A percentile compares a stretch with the other conserved stretches of the same genome.
Evolutionary conservation across 2,113 vertebrate genomes (phyloP).

Genomic region (Epinephelus fuscoguttatus): DNA sequence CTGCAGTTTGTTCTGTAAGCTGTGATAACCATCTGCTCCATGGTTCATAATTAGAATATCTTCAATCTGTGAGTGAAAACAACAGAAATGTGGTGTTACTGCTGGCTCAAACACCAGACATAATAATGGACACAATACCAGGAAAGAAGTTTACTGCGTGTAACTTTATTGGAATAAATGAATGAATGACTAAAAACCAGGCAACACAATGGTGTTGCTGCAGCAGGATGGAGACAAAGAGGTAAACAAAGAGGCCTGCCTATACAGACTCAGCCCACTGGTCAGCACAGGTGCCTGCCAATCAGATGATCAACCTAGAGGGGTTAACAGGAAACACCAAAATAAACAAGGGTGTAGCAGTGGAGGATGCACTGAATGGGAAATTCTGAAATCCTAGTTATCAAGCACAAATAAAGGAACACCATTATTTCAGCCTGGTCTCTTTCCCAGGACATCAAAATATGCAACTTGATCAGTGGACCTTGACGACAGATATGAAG

Average conservation of each 20-base stretch:
- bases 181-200: neutral
- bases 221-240: neutral
- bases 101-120: neutral
- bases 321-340: neutral
- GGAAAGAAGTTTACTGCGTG: neutral
- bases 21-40: neutral
- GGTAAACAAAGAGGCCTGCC: neutral
- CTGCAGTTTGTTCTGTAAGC: neutral
- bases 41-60: neutral
- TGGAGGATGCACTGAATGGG: neutral
- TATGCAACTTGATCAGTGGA: no score
- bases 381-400: neutral
- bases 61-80: conserved; percentile 6
- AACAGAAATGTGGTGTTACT: neutral
- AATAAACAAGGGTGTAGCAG: neutral
- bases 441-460: no score
- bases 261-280: neutral
- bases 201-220: neutral
- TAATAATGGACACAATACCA: neutral
- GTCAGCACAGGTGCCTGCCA: neutral
- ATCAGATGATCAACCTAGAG: neutral
- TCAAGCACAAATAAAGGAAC: neutral
- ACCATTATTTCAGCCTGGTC: neutral
- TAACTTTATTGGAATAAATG: neutral
- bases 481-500: no score